These are phyloP conservation scores for Triplophysa yarkandensis DNA, from an alignment of 2,797 vertebrate genomes.

Conservation along the genomic window DNA sequence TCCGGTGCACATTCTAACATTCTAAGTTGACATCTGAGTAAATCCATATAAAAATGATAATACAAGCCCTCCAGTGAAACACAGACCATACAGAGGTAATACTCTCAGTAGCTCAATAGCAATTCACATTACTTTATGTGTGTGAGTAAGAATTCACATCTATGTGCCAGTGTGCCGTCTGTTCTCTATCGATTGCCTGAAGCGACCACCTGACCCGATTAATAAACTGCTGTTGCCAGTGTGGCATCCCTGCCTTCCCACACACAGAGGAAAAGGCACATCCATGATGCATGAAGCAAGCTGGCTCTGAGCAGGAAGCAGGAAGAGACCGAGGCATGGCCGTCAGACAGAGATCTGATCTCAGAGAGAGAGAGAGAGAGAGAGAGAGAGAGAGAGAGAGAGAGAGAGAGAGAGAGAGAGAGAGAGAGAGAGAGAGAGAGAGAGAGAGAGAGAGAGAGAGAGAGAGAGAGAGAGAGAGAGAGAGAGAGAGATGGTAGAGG, in stretches of 20 bases:
- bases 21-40: background rate
- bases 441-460: slow-evolving; percentile 34
- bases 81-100: background rate
- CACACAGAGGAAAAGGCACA: slow-evolving; percentile 56
- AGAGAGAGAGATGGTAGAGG: background rate
- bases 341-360: slow-evolving; percentile 52
- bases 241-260: slow-evolving; percentile 30
- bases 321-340: slow-evolving; percentile 55
- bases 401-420: slow-evolving; percentile 11
- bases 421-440: slow-evolving; percentile 5
- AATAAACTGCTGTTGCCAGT: slow-evolving; percentile 62
- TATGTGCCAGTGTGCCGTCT: slow-evolving; percentile 30
- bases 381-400: slow-evolving; percentile 1
- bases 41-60: background rate
- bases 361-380: slow-evolving; percentile 36
- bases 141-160: background rate
- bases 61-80: background rate
- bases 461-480: slow-evolving; percentile 6
- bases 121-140: slow-evolving; percentile 10
- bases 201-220: slow-evolving; percentile 61
- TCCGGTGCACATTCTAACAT: too few species aligned
- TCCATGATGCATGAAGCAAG: slow-evolving; percentile 68
- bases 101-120: background rate
- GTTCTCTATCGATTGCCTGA: slow-evolving; percentile 52
- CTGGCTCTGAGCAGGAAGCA: slow-evolving; percentile 57